A percentile compares a stretch with the other conserved stretches of the same genome.
These are phyloP conservation scores for Microcebus murinus DNA, from an alignment of 2,113 vertebrate species.

Conservation along the genomic window DNA sequence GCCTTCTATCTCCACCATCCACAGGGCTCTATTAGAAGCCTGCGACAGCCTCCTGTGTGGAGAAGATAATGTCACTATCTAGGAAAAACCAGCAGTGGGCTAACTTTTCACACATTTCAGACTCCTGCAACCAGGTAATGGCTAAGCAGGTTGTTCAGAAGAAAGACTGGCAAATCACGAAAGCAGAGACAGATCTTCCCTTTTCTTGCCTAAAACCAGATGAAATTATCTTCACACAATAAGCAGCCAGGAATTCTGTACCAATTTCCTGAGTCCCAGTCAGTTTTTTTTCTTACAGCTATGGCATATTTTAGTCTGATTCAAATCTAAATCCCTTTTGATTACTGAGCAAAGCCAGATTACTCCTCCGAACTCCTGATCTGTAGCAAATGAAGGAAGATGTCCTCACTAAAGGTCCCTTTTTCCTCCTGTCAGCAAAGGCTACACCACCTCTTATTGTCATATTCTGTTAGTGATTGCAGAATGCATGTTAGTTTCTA, in stretches of 20 bases:
- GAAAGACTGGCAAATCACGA: not conserved
- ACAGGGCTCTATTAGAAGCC: not conserved
- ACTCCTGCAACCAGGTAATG: not conserved
- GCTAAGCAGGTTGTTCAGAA: constrained; percentile 13
- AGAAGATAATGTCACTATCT: constrained; percentile 16
- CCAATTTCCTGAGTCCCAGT: not conserved
- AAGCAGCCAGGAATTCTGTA: not conserved
- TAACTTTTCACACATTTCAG: not conserved
- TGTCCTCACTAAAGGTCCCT: not conserved
- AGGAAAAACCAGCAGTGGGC: not conserved
- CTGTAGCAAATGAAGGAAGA: not conserved
- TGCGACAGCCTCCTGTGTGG: not conserved
- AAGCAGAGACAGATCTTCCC: constrained; percentile 28
- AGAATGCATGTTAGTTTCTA: not conserved
- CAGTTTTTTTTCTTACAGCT: not conserved
- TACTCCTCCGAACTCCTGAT: not conserved
- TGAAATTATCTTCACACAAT: constrained; percentile 22
- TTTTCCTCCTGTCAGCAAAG: not conserved
- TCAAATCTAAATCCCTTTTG: constrained; percentile 1
- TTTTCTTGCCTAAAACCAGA: not conserved
- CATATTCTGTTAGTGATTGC: not conserved
- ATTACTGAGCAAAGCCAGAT: not conserved
- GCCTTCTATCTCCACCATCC: not conserved
- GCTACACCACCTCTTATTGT: not conserved
- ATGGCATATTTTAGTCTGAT: not conserved